A percentile compares a stretch with the other conserved stretches of the same genome.
Evolutionary conservation across 1,140 invertebrate species (phyloP).

Genomic region (Mizuhopecten yessoensis): DNA sequence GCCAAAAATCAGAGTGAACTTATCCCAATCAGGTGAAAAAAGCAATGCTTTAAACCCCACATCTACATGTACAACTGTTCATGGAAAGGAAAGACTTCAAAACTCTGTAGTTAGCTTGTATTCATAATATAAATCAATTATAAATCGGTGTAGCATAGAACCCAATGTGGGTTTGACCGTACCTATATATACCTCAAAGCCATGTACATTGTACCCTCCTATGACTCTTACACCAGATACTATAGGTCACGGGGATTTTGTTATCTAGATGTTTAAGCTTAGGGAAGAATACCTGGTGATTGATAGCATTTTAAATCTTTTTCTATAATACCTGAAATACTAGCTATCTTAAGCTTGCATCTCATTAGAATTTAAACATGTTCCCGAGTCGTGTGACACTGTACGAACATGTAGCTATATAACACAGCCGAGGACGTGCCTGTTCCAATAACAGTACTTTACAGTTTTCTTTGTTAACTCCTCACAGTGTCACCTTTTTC

Average conservation of each 20-base stretch:
- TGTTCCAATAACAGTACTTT: neutral
- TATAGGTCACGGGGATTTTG: no score
- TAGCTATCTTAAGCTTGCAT: neutral
- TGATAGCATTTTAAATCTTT: constrained; percentile 35
- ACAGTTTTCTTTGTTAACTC: neutral
- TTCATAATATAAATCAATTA: no score
- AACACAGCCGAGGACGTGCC: neutral
- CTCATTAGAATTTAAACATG: neutral
- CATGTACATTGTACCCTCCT: no score
- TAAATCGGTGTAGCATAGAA: no score
- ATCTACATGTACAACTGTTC: no score
- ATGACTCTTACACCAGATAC: neutral
- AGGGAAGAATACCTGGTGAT: neutral
- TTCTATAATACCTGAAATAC: constrained; percentile 16
- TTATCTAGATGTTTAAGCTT: constrained; percentile 34
- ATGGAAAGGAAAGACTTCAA: no score
- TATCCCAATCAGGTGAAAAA: no score
- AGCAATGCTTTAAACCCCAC: no score
- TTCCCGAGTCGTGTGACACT: neutral
- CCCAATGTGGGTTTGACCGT: no score
- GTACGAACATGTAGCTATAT: neutral
- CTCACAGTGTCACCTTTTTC: neutral
- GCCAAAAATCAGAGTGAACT: no score
- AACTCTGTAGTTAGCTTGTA: no score
- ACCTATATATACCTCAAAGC: no score